Percentiles rank a stretch among this genome's conserved stretches.
These are phyloP conservation scores for Tragelaphus strepsiceros DNA, from an alignment of 2,113 vertebrate species.

Conservation along the genomic window DNA sequence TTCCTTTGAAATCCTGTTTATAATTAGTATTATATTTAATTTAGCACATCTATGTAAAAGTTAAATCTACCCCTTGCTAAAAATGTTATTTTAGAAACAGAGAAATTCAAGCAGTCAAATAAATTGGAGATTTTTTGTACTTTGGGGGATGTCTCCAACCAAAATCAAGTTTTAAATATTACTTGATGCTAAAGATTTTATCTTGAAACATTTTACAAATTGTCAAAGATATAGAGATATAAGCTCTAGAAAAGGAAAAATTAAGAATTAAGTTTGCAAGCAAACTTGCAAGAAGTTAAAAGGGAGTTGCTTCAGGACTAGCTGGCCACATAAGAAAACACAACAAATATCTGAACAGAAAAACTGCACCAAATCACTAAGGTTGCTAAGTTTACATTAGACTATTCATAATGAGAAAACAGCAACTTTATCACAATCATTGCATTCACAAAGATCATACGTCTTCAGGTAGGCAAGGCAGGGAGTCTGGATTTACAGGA, in stretches of 20 bases:
- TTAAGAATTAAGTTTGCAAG: background rate
- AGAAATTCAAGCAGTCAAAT: slow-evolving; percentile 8
- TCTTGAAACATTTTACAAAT: slow-evolving; percentile 2
- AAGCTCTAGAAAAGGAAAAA: background rate
- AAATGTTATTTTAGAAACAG: slow-evolving; percentile 2
- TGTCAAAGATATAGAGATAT: background rate
- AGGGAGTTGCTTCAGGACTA: background rate
- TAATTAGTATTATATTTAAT: background rate
- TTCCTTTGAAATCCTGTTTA: background rate
- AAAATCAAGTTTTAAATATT: background rate
- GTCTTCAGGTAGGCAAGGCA: background rate
- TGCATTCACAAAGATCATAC: background rate
- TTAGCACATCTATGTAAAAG: background rate
- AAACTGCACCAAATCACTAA: background rate
- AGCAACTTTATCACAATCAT: background rate
- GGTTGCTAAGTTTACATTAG: background rate
- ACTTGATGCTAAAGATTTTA: slow-evolving; percentile 1
- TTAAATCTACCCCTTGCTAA: slow-evolving; percentile 8
- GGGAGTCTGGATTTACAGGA: background rate
- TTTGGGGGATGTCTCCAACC: background rate
- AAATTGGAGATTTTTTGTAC: background rate
- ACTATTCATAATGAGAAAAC: background rate
- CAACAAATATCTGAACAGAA: background rate
- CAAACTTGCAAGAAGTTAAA: background rate
- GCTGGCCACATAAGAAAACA: background rate